A percentile compares a stretch with the other conserved stretches of the same genome.
Conservation (phyloP, 2,888 invertebrate genomes). For the Agrilus mali region DNA sequence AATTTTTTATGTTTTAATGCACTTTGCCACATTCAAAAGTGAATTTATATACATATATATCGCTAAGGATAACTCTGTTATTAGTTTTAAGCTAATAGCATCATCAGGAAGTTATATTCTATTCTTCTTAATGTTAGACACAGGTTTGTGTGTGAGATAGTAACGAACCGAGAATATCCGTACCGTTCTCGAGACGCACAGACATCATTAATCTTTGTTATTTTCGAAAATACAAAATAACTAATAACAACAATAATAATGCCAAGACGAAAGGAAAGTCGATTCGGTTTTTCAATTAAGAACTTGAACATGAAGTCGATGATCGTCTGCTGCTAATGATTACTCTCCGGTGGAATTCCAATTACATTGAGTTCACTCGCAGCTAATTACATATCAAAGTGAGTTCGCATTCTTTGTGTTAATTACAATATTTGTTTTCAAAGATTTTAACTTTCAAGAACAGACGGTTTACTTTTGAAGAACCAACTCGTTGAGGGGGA, state of each 20-base stretch:
- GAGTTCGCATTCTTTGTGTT: slow-evolving; percentile 28
- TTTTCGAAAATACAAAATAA: not conserved
- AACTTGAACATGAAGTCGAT: slow-evolving; percentile 5
- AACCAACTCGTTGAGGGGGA: too few species aligned
- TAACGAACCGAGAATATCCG: too few species aligned
- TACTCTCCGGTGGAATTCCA: slow-evolving; percentile 24
- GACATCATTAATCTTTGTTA: not conserved
- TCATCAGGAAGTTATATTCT: too few species aligned
- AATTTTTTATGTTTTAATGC: too few species aligned
- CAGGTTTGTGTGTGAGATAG: too few species aligned
- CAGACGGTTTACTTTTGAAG: too few species aligned
- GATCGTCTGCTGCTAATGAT: slow-evolving; percentile 18
- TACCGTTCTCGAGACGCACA: not conserved
- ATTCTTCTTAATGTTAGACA: too few species aligned
- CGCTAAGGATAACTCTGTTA: too few species aligned
- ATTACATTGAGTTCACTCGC: slow-evolving; percentile 25
- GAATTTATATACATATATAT: too few species aligned
- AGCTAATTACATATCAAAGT: slow-evolving; percentile 30
- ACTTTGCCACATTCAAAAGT: too few species aligned
- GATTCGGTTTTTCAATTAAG: not conserved
- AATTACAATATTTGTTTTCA: slow-evolving; percentile 29
- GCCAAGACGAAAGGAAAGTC: not conserved
- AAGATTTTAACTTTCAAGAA: slow-evolving; percentile 18
- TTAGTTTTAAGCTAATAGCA: too few species aligned
- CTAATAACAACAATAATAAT: not conserved